These are phyloP conservation scores for Psittacus erithacus DNA, from an alignment of 2,113 vertebrate species.

Conservation along the genomic window DNA sequence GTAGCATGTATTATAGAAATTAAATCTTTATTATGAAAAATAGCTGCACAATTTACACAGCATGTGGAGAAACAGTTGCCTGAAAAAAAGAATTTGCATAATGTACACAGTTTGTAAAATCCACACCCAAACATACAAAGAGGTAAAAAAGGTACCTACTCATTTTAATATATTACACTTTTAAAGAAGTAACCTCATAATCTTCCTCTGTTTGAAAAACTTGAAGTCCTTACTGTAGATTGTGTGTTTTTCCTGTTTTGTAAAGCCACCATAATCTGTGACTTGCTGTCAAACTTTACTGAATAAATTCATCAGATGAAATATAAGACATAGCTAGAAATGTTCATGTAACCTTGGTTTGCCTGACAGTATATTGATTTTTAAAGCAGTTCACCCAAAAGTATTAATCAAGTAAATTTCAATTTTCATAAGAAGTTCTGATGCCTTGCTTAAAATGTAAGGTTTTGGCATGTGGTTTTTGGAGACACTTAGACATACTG, in stretches of 20 bases:
- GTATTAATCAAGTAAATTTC: not conserved
- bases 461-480: not conserved
- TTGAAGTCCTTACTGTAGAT: not conserved
- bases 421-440: not conserved
- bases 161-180: not conserved
- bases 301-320: not conserved
- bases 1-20: not conserved
- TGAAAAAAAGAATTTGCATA: fast-evolving
- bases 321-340: not conserved
- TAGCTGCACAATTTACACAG: not conserved
- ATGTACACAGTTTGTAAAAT: not conserved
- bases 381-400: not conserved
- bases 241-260: not conserved
- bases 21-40: not conserved
- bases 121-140: not conserved
- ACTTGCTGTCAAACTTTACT: not conserved
- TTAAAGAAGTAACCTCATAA: not conserved
- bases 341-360: not conserved
- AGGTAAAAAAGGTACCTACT: not conserved
- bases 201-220: not conserved
- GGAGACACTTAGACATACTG: not conserved
- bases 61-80: not conserved
- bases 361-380: not conserved
- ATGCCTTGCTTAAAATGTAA: not conserved
- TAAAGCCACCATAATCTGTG: not conserved